Conservation (phyloP, 2,113 vertebrate species). For the Odobenus rosmarus region DNA sequence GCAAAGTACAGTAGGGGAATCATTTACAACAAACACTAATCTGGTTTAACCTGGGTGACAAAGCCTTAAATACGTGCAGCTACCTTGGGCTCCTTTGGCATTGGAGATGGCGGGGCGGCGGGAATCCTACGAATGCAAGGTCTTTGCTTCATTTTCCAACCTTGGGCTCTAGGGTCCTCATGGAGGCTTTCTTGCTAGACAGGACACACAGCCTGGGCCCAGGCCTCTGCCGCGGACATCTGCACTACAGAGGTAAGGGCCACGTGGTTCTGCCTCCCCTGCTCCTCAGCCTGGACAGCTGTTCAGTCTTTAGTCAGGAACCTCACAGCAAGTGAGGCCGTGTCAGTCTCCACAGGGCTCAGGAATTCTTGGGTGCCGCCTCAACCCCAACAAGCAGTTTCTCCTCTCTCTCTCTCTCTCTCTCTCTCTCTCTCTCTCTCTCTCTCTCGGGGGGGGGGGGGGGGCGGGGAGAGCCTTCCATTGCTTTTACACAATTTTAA, state of each 20-base stretch:
- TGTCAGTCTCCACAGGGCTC: neutral
- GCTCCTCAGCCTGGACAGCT: neutral
- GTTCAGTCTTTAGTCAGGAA: neutral
- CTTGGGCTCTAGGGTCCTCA: neutral
- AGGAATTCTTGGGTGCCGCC: neutral
- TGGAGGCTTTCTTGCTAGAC: constrained; percentile 47
- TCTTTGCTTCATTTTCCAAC: neutral
- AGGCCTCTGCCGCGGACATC: constrained; percentile 81
- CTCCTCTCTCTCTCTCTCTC: neutral
- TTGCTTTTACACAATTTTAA: neutral
- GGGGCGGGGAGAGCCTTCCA: neutral
- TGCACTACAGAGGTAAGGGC: constrained; percentile 84
- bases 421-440: neutral
- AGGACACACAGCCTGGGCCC: constrained; percentile 86
- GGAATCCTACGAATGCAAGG: neutral
- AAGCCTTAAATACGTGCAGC: neutral
- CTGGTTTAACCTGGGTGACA: neutral
- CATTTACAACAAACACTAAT: neutral
- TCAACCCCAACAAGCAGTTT: neutral
- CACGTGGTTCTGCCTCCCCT: neutral
- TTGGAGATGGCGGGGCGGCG: neutral
- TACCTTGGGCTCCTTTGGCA: neutral
- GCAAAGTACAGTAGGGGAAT: neutral
- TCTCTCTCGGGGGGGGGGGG: neutral
- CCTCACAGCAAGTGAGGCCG: neutral